Evolutionary conservation across 2,888 invertebrate genomes (phyloP).

Genomic region (Athalia cordata): DNA sequence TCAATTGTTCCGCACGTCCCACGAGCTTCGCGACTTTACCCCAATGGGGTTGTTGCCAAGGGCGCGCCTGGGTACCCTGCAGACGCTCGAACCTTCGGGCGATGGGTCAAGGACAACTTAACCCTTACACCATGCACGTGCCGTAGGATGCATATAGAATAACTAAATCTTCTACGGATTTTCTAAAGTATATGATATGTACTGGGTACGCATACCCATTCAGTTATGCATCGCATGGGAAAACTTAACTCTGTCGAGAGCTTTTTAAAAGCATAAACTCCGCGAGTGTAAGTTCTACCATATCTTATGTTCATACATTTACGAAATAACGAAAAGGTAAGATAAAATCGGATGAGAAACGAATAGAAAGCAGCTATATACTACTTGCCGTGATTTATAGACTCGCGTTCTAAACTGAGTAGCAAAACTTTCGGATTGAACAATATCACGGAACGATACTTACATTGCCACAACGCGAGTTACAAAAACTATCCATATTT

Average conservation of each 20-base stretch:
- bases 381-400: slow-evolving; percentile 29
- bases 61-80: neutral
- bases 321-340: neutral
- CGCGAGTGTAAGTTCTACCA: no score
- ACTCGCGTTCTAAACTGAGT: slow-evolving; percentile 1
- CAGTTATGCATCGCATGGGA: neutral
- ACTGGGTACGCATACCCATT: neutral
- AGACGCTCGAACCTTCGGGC: neutral
- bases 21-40: slow-evolving; percentile 1
- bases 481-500: slow-evolving; percentile 8
- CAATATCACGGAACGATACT: slow-evolving; percentile 35
- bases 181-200: neutral
- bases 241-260: slow-evolving; percentile 15
- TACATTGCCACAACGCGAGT: neutral
- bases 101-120: slow-evolving; percentile 28
- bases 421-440: slow-evolving; percentile 12
- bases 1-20: slow-evolving; percentile 24
- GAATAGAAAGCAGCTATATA: neutral
- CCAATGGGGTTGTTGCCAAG: slow-evolving; percentile 40
- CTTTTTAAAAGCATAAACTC: neutral
- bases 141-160: slow-evolving; percentile 1
- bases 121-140: slow-evolving; percentile 19
- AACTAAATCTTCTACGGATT: neutral
- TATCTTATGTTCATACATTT: neutral
- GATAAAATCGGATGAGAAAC: neutral